Percentiles rank a stretch among this genome's conserved stretches.
These are phyloP conservation scores for Arrhopalites spinosus DNA, from an alignment of 2,888 invertebrate species.

Conservation along the genomic window DNA sequence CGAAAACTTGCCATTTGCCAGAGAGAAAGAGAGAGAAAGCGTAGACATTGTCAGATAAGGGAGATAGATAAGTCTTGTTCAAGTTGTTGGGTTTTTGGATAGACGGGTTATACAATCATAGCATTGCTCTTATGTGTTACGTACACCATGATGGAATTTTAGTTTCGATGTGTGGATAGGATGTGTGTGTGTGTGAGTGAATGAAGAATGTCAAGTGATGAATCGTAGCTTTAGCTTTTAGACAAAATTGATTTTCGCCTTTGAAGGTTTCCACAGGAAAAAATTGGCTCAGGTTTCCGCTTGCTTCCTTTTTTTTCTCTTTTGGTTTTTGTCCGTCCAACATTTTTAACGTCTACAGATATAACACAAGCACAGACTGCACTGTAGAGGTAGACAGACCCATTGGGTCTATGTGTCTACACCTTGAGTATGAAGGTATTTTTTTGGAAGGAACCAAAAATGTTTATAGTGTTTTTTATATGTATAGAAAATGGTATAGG, in stretches of 20 bases:
- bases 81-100: too few species aligned
- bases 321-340: not conserved
- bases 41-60: too few species aligned
- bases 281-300: constrained; percentile 29
- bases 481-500: too few species aligned
- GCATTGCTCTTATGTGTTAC: not conserved
- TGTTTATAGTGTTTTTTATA: too few species aligned
- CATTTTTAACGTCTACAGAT: not conserved
- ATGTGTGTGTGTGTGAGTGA: not conserved
- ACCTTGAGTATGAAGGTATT: too few species aligned
- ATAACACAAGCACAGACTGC: not conserved
- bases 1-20: too few species aligned
- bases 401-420: too few species aligned
- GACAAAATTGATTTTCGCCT: constrained; percentile 35
- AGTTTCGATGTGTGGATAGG: not conserved
- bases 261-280: constrained; percentile 14
- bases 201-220: constrained; percentile 28
- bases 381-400: too few species aligned
- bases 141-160: not conserved
- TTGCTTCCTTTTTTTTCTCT: not conserved
- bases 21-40: too few species aligned
- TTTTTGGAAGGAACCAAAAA: too few species aligned
- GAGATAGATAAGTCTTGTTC: too few species aligned
- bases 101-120: too few species aligned
- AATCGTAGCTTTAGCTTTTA: constrained; percentile 38